Percentiles rank a stretch among this genome's conserved stretches.
Conservation (phyloP, 2,888 invertebrate genomes). For the Pristionchus japonicus region DNA sequence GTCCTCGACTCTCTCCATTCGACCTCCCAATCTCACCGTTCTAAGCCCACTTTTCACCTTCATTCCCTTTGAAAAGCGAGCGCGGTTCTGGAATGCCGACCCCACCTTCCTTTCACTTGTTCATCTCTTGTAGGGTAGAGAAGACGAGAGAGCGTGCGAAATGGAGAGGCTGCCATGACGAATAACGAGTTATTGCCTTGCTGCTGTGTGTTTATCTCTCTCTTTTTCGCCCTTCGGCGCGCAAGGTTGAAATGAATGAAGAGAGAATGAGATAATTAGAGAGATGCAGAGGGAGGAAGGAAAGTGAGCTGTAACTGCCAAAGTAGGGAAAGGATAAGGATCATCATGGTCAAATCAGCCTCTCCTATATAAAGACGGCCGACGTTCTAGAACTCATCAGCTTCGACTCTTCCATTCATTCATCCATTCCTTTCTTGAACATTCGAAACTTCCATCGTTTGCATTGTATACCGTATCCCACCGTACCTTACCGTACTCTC, state of each 20-base stretch:
- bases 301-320: not conserved
- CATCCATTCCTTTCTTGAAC: not conserved
- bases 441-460: not conserved
- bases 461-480: constrained; percentile 22
- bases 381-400: not conserved
- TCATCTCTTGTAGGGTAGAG: not conserved
- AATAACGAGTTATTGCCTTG: not conserved
- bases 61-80: not conserved
- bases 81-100: not conserved
- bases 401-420: not conserved
- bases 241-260: not conserved
- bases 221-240: not conserved
- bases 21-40: constrained; percentile 10
- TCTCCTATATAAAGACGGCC: not conserved
- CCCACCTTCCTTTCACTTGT: not conserved
- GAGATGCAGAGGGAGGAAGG: not conserved
- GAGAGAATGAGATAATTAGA: not conserved
- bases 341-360: not conserved
- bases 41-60: constrained; percentile 28
- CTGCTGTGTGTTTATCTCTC: constrained; percentile 24
- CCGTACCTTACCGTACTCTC: too few relatives aligned
- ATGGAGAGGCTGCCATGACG: not conserved
- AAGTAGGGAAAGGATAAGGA: not conserved
- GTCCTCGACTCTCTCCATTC: not conserved
- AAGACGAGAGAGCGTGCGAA: not conserved